phyloP scores from a whole-genome alignment of 2,888 invertebrate species.

The Dicyrtomina minuta region DNA sequence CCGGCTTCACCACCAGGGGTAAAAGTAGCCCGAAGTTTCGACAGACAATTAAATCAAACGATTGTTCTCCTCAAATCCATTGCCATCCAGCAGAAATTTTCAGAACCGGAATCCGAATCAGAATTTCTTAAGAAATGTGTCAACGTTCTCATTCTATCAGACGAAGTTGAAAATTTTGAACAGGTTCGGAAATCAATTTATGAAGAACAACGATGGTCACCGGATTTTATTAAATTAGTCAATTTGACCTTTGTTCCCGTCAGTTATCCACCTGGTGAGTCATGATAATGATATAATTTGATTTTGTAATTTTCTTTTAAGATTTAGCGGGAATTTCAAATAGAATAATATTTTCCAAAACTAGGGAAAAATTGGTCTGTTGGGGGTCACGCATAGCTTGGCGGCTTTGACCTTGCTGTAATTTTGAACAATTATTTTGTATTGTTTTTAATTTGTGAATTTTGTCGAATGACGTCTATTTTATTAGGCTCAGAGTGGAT shows the following conservation, averaged over 20 bases:
- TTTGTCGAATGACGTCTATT: too few species aligned
- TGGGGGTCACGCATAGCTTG: background rate
- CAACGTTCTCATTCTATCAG: conserved; percentile 41
- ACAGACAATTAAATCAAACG: conserved; percentile 52
- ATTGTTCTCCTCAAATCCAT: conserved; percentile 52
- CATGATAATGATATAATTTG: background rate
- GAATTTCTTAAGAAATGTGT: conserved; percentile 30
- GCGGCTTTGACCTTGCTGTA: background rate
- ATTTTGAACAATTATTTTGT: background rate
- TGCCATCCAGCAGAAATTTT: conserved; percentile 27
- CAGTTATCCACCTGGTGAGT: conserved; percentile 42
- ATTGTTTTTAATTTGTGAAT: background rate
- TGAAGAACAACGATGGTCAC: conserved; percentile 36
- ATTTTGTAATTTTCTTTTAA: background rate
- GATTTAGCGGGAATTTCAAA: conserved; percentile 5
- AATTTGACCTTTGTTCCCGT: conserved; percentile 41
- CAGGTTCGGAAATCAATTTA: conserved; percentile 28
- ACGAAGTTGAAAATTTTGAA: conserved; percentile 36
- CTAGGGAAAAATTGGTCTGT: background rate
- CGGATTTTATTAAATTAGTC: conserved; percentile 31
- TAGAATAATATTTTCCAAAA: background rate
- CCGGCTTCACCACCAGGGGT: too few species aligned
- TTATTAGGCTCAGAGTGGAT: conserved; percentile 47
- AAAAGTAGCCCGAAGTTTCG: conserved; percentile 46
- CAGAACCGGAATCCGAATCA: conserved; percentile 6